Conservation (phyloP, 1,140 invertebrate genomes). For the Zelostemma sp. region DNA sequence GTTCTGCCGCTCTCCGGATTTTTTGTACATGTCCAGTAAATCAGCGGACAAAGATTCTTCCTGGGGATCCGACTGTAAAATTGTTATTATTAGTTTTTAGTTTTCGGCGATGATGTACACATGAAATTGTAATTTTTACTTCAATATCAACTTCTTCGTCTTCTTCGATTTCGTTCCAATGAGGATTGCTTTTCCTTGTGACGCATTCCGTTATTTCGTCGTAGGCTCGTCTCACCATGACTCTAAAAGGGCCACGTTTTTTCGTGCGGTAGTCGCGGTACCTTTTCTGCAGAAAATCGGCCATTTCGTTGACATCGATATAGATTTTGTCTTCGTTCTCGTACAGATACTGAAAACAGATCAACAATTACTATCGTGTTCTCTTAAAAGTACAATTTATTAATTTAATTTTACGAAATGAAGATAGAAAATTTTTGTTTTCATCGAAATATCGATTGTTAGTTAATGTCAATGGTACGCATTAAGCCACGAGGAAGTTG, state of each 20-base stretch:
- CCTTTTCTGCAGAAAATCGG: constrained; percentile 77
- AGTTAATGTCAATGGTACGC: too few species aligned
- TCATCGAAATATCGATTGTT: too few species aligned
- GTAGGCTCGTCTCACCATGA: constrained; percentile 75
- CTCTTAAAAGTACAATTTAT: too few species aligned
- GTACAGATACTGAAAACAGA: constrained; percentile 76
- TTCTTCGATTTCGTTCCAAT: constrained; percentile 69
- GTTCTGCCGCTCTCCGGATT: constrained; percentile 54
- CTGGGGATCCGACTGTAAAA: constrained; percentile 55
- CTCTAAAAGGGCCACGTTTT: constrained; percentile 77
- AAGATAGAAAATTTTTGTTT: too few species aligned
- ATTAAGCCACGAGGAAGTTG: too few species aligned
- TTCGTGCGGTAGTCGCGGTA: constrained; percentile 80
- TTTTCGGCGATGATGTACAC: too few species aligned
- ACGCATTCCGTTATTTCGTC: constrained; percentile 67
- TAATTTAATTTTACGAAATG: too few species aligned
- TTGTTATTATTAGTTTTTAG: too few species aligned
- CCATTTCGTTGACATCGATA: constrained; percentile 81
- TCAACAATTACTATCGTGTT: too few species aligned
- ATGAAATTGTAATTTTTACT: too few species aligned
- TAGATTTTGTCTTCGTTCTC: constrained; percentile 80
- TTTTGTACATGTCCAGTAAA: constrained; percentile 61
- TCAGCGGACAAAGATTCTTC: constrained; percentile 40
- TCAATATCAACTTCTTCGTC: constrained; percentile 73
- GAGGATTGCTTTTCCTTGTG: constrained; percentile 48